These are phyloP conservation scores for Lypha dubia DNA, from an alignment of 2,888 invertebrate species.

Conservation along the genomic window DNA sequence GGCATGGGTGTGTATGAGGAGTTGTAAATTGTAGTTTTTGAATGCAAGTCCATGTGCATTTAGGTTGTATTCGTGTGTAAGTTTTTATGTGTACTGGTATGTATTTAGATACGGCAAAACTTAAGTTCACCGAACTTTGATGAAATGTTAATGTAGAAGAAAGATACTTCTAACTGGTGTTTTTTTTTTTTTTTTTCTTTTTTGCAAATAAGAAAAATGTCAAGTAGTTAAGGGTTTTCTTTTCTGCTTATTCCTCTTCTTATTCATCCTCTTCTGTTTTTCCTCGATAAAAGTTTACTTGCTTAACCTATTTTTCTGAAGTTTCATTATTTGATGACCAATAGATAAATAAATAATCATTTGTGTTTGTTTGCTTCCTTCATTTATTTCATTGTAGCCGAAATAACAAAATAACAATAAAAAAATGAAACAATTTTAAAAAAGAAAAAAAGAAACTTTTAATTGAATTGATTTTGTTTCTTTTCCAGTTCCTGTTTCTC, in stretches of 20 bases:
- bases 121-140: conserved; percentile 42
- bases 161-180: conserved; percentile 13
- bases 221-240: conserved; percentile 41
- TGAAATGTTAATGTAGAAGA: neutral
- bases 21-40: conserved; percentile 40
- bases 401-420: neutral
- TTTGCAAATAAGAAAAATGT: conserved; percentile 18
- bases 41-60: conserved; percentile 43
- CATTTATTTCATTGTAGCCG: neutral
- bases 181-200: neutral
- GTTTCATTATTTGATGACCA: conserved; percentile 43
- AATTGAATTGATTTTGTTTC: conserved; percentile 26
- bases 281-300: neutral
- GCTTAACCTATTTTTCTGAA: conserved; percentile 26
- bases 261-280: neutral
- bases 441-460: neutral
- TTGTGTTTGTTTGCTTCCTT: conserved; percentile 13
- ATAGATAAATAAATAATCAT: conserved; percentile 19
- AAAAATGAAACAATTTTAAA: neutral
- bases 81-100: neutral
- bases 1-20: conserved; percentile 9
- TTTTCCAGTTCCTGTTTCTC: neutral
- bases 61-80: neutral
- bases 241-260: too few relatives aligned
- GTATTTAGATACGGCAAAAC: conserved; percentile 19